These are phyloP conservation scores for Centropristis striata DNA, from an alignment of 2,113 vertebrate species.

Conservation along the genomic window DNA sequence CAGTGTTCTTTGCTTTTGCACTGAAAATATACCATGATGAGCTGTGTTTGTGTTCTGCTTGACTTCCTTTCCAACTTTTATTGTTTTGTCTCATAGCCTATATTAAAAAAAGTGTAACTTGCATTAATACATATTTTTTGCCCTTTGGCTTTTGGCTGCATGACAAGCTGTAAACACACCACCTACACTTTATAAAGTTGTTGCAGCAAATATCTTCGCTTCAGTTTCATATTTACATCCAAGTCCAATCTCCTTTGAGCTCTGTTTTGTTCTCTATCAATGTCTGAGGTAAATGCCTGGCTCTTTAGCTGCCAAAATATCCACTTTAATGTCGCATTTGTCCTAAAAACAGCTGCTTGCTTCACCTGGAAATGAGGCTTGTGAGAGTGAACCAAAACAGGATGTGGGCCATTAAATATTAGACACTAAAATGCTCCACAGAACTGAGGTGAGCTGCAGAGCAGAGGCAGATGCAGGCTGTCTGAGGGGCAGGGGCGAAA, in stretches of 20 bases:
- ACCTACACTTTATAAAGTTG: background rate
- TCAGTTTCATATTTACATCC: background rate
- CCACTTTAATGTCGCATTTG: background rate
- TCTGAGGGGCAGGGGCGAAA: no score
- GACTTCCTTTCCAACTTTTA: background rate
- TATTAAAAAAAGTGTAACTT: background rate
- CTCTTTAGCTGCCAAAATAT: constrained; percentile 5
- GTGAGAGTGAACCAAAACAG: background rate
- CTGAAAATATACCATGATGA: background rate
- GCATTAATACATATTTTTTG: background rate
- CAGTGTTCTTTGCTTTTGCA: background rate
- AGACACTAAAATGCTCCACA: background rate
- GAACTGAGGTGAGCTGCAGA: background rate
- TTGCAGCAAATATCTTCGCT: background rate
- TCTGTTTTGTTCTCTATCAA: background rate
- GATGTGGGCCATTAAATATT: background rate
- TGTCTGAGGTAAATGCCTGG: background rate
- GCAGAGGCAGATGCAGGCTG: no score
- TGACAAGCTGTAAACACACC: background rate
- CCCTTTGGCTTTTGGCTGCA: background rate
- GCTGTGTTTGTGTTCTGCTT: background rate
- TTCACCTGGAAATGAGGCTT: background rate
- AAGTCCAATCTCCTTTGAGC: background rate
- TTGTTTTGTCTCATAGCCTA: background rate
- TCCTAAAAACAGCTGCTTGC: background rate